Evolutionary conservation across 1,140 invertebrate species (phyloP), one percentile per base, ranked within the genome.

Genomic region (Leptinotarsa defecta): DNA sequence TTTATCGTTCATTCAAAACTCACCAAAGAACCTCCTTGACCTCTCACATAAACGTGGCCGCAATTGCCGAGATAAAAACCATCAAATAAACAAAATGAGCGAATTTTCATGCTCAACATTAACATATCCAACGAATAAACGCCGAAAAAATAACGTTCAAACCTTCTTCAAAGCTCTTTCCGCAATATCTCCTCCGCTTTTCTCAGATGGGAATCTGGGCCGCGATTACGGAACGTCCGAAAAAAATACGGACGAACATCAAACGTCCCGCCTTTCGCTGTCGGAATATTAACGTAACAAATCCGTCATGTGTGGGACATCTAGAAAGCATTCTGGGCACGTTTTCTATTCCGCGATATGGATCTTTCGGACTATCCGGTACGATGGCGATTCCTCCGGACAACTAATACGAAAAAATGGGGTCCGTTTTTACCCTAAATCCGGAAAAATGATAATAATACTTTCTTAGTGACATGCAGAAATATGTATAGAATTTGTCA

Each of bases 231-330:
- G 52, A 57, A 57, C 52, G 52, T 57, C 52, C 52, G 52, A 57
- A 57, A 57, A 17, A 57, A 43, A 24, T 20, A 22, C 64, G 22
- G 63, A 67, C 34, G 72, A 74, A 57, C 71, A 74, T 76, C 75
- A 76, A 76, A 76, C 49, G 73, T 34, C 63, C 65, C 72, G 72
- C 65, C 68, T 57, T 65, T 73, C 74, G 71, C 65, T 73, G 73
- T 68, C 76, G 72, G 73, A 74, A 67, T 71, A 74, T 69, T 63
- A 74, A 70, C 67, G 73, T 73, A 65, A 73, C 74, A 74, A 70
- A 77, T 74, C 71, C 76, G 61, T 77, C 68, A 74, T 77, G 76
- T 77, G 72, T 77, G 76, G 76, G 76, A 77, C 76, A 77, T 70
- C 76, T 77, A 77, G 75, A 67, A 61, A 68, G 73, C 68, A 76